These are phyloP conservation scores for Lagocephalus sceleratus DNA, from an alignment of 2,797 vertebrate species.

Conservation along the genomic window DNA sequence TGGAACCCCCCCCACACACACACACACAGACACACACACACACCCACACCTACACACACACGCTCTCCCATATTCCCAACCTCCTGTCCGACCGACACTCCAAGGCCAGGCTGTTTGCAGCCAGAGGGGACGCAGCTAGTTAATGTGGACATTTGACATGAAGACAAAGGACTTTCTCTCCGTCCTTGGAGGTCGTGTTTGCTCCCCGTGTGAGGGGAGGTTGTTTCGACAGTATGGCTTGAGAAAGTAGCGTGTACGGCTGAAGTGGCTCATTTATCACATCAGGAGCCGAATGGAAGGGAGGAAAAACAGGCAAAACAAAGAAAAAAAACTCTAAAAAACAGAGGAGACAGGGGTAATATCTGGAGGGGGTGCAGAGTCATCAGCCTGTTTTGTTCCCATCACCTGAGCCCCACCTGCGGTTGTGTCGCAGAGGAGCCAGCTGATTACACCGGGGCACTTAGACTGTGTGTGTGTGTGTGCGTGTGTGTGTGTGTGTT, in stretches of 20 bases:
- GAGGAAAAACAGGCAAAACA: constrained; percentile 20
- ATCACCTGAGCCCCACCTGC: constrained; percentile 52
- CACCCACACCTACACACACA: too few species aligned
- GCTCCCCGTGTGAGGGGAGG: constrained; percentile 24
- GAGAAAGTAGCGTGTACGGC: constrained; percentile 7
- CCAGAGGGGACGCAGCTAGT: too few species aligned
- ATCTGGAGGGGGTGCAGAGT: constrained; percentile 45
- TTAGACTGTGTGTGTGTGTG: constrained; percentile 3
- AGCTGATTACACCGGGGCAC: constrained; percentile 25
- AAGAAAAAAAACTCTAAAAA: constrained; percentile 36
- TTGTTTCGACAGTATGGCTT: constrained; percentile 37
- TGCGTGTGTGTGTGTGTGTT: background rate
- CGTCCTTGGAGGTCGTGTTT: constrained; percentile 3
- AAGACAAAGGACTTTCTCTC: too few species aligned
- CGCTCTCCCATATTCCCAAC: too few species aligned
- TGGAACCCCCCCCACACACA: too few species aligned
- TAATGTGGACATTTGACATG: too few species aligned
- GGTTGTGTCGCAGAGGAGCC: constrained; percentile 24
- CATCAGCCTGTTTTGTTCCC: constrained; percentile 42
- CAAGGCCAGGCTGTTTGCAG: too few species aligned
- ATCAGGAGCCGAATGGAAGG: constrained; percentile 18
- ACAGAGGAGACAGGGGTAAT: constrained; percentile 39
- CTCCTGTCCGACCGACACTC: too few species aligned
- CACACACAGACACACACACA: too few species aligned
- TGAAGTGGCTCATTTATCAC: constrained; percentile 62